A percentile compares a stretch with the other conserved stretches of the same genome.
phyloP scores from a whole-genome alignment of 2,888 invertebrate species.

The Ashinkailepas kermadecensis region DNA sequence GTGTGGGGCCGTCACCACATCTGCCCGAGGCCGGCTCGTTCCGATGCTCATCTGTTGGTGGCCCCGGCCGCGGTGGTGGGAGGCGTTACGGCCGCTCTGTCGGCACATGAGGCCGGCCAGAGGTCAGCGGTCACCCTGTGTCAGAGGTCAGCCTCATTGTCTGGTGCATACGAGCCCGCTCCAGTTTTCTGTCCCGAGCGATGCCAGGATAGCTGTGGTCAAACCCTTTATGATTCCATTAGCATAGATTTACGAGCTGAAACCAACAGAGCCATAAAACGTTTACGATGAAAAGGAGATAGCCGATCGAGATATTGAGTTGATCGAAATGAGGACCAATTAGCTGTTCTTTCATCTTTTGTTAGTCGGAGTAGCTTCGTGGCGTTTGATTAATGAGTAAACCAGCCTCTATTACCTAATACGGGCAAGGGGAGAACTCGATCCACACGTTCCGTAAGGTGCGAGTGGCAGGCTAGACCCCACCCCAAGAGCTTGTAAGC shows the following conservation, averaged over 20 bases:
- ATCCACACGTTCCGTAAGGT: no score
- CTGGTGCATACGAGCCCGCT: background rate
- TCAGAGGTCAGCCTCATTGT: conserved; percentile 14
- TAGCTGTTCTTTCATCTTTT: background rate
- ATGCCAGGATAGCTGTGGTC: conserved; percentile 14
- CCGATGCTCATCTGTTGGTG: background rate
- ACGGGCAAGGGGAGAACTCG: no score
- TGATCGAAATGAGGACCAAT: background rate
- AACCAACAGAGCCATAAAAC: background rate
- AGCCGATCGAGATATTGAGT: background rate
- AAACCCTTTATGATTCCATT: conserved; percentile 20
- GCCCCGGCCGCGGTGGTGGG: background rate
- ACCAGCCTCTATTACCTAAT: no score
- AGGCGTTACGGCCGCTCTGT: conserved; percentile 12
- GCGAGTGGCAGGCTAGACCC: no score
- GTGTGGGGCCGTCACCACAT: background rate
- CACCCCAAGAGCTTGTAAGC: no score
- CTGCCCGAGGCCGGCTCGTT: background rate
- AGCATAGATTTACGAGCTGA: conserved; percentile 18
- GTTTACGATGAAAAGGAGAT: background rate
- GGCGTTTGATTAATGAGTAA: no score
- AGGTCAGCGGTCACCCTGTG: background rate
- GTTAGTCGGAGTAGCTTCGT: no score
- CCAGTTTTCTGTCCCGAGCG: background rate
- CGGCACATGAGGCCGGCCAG: background rate